A percentile compares a stretch with the other conserved stretches of the same genome.
Conservation (phyloP, 2,797 vertebrate species). For the Ceryle rudis region DNA sequence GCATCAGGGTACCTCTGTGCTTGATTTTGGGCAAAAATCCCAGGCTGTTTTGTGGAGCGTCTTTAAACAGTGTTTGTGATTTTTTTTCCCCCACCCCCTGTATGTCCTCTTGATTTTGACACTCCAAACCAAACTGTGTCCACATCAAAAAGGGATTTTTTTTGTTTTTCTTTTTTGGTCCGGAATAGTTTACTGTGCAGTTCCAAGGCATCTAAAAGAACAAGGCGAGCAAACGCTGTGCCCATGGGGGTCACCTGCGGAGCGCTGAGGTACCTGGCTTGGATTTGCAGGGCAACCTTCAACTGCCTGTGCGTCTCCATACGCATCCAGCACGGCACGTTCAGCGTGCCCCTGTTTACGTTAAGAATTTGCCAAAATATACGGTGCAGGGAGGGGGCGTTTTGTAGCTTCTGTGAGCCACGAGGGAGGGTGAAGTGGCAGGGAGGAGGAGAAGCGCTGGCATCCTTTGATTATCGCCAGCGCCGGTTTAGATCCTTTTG, state of each 20-base stretch:
- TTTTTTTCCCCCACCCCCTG: not conserved
- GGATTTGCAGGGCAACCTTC: not conserved
- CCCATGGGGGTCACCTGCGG: rapidly evolving
- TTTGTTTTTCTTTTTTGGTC: not conserved
- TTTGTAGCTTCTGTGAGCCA: not conserved
- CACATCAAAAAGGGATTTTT: not conserved
- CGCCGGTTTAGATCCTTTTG: rapidly evolving
- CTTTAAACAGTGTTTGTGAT: not conserved
- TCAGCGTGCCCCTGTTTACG: not conserved
- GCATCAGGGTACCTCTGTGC: not conserved
- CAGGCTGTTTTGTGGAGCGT: not conserved
- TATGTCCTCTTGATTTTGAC: not conserved
- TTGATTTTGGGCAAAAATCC: not conserved
- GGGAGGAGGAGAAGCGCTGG: not conserved
- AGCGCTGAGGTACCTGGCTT: not conserved
- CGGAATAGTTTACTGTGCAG: not conserved
- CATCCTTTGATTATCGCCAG: not conserved
- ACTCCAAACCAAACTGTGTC: rapidly evolving
- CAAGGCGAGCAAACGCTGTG: not conserved
- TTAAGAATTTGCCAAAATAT: not conserved
- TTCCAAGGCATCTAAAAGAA: not conserved
- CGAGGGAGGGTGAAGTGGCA: not conserved
- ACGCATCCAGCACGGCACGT: not conserved
- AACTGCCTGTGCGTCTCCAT: rapidly evolving
- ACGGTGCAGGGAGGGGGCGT: rapidly evolving